phyloP scores from a whole-genome alignment of 2,888 invertebrate genomes.

The Dendrolimus pini region DNA sequence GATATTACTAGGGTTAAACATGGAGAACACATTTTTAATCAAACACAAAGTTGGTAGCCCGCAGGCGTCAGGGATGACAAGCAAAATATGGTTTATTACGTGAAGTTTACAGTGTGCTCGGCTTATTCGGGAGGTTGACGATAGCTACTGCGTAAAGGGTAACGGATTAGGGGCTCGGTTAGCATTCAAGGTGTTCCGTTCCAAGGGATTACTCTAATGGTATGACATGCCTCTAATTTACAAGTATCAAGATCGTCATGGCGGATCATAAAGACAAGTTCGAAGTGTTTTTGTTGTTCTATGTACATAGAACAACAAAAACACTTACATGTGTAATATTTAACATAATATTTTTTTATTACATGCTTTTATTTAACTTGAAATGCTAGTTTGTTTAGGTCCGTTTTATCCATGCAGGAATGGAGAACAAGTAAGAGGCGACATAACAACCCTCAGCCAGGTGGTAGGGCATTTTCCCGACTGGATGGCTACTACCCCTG shows the following conservation, averaged over 20 bases:
- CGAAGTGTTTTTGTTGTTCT: neutral
- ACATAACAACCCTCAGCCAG: too few relatives aligned
- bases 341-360: too few relatives aligned
- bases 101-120: slow-evolving; percentile 25
- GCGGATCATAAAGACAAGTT: neutral
- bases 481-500: too few relatives aligned
- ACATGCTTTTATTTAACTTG: too few relatives aligned
- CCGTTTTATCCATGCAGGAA: too few relatives aligned
- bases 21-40: slow-evolving; percentile 40
- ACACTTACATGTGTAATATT: too few relatives aligned
- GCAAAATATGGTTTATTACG: slow-evolving; percentile 41
- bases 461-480: too few relatives aligned
- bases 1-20: slow-evolving; percentile 7
- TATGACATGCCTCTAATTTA: neutral
- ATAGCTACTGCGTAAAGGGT: neutral
- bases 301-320: too few relatives aligned
- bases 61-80: slow-evolving; percentile 33
- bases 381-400: too few relatives aligned
- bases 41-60: slow-evolving; percentile 33
- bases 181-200: neutral
- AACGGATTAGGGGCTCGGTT: neutral
- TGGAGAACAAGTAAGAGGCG: too few relatives aligned
- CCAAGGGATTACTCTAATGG: neutral
- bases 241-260: neutral
- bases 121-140: neutral